phyloP scores from a whole-genome alignment of 2,797 vertebrate species.

The Pseudochirops cupreus region DNA sequence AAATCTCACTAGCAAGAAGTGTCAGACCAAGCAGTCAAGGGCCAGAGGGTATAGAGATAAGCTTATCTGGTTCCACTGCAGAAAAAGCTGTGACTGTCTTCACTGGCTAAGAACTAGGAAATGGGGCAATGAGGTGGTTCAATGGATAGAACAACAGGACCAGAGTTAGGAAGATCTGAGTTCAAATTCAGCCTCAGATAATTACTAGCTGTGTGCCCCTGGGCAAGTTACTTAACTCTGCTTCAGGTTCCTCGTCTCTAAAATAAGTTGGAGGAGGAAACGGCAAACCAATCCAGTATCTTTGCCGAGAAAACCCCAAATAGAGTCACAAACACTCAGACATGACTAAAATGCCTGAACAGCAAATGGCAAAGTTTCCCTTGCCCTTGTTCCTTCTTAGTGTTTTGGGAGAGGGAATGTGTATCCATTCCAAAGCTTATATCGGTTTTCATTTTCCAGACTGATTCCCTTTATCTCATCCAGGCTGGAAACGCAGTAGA shows the following conservation, averaged over 20 bases:
- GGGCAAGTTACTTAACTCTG: not conserved
- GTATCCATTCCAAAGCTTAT: not conserved
- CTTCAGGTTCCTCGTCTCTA: not conserved
- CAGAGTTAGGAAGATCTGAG: not conserved
- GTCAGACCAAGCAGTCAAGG: not conserved
- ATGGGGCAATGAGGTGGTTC: not conserved
- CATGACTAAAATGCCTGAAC: not conserved
- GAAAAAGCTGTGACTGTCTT: not conserved
- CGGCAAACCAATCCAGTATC: not conserved
- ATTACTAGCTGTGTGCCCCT: not conserved
- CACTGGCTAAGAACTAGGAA: not conserved
- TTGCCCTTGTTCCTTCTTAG: not conserved
- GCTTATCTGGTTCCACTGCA: not conserved
- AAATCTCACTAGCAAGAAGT: not conserved
- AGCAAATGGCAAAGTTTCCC: not conserved
- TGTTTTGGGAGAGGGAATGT: not conserved
- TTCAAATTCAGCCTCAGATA: not conserved
- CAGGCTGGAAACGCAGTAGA: not conserved
- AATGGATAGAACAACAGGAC: not conserved
- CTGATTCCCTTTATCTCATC: not conserved
- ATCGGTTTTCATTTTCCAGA: not conserved
- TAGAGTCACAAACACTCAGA: not conserved
- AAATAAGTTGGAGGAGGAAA: not conserved
- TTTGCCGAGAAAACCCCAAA: not conserved
- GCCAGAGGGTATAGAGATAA: not conserved